Percentiles rank a stretch among this genome's conserved stretches.
Conservation (phyloP, 2,797 vertebrate species). For the Helicolenus hilgendorfi region DNA sequence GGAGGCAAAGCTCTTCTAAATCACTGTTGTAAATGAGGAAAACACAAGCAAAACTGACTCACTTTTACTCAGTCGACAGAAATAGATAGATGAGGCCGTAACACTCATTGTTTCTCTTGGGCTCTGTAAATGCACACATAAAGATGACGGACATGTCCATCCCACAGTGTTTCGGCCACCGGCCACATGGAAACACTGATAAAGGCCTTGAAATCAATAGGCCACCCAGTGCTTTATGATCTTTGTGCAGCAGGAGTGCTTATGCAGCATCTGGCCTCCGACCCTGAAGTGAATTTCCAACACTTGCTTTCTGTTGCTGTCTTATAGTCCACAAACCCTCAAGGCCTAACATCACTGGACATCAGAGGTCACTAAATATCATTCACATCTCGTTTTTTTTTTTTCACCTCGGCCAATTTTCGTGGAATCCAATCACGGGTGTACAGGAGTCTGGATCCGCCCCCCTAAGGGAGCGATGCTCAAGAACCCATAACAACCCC, state of each 20-base stretch:
- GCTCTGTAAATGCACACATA: conserved; percentile 72
- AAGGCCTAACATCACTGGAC: conserved; percentile 59
- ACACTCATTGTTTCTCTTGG: conserved; percentile 62
- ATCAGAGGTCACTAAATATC: conserved; percentile 67
- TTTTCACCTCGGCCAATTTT: conserved; percentile 38
- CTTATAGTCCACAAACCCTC: conserved; percentile 65
- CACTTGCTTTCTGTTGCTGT: conserved; percentile 67
- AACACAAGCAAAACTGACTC: conserved; percentile 31
- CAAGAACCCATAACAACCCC: conserved; percentile 68
- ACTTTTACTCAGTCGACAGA: conserved; percentile 23
- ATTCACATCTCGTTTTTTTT: conserved; percentile 18
- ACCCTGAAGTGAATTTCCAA: conserved; percentile 78
- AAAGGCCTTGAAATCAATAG: conserved; percentile 83
- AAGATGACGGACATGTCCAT: conserved; percentile 79
- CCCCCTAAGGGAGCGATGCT: conserved; percentile 56
- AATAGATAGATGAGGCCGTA: conserved; percentile 40
- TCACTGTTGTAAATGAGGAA: conserved; percentile 39
- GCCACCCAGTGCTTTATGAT: conserved; percentile 84
- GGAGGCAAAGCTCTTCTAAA: conserved; percentile 33
- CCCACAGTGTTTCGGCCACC: conserved; percentile 62
- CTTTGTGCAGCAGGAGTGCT: conserved; percentile 76
- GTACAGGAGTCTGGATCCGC: conserved; percentile 15
- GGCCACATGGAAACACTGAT: conserved; percentile 81
- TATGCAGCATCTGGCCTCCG: conserved; percentile 83
- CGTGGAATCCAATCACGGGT: conserved; percentile 61